Base-by-base conservation (phyloP, 1,140 invertebrate genomes). In the Neoseiulus cucumeris region DNA sequence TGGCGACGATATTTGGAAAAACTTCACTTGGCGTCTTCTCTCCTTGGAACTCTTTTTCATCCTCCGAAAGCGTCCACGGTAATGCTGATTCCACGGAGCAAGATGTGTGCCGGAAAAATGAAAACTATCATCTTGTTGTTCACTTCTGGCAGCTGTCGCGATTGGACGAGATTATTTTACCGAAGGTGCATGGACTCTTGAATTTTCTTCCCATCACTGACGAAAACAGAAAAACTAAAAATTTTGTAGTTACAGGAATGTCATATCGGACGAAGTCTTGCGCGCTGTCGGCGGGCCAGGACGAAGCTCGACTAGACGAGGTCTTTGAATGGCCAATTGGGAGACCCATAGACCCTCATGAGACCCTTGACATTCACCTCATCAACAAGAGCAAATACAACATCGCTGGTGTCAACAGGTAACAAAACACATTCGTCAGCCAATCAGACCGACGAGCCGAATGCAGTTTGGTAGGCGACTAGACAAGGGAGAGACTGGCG, bases 311-410 rank as follows among this genome's bases (percentile, higher is more conserved):
- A 55, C 59, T 71, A 69, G 77, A 78, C 20, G 76, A 89, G 86
- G 81, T 79, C 64, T 87, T 87, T 72, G 82, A 84, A 66, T 89
- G 86, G 86, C 81, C 82, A 14, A 76, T 88, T 67, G 81, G 79
- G 1, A 74, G 82, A 64, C 78, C 82, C 0, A 77, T 88, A 64
- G 81, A 82, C 65, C 80, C 82, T 44, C 80, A 82, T 45, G 87
- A 89, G 74, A 76, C 80, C 12, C 73, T 89, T 22, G 80, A 82
- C 64, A 79, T 89, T 44, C 79, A 85, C 67, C 74, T 89, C 1
- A 76, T 83, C 42, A 79, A 80, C 42, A 81, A 82, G 72, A 83
- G 77, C 73, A 78, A 75, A 71, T 80, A 80, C 66, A 73, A 77
- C 42, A 76, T 71, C 66, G 51, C 51, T 2, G 51, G 14, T 29